Conservation (phyloP, 2,888 invertebrate genomes). For the Apotomis turbidana region DNA sequence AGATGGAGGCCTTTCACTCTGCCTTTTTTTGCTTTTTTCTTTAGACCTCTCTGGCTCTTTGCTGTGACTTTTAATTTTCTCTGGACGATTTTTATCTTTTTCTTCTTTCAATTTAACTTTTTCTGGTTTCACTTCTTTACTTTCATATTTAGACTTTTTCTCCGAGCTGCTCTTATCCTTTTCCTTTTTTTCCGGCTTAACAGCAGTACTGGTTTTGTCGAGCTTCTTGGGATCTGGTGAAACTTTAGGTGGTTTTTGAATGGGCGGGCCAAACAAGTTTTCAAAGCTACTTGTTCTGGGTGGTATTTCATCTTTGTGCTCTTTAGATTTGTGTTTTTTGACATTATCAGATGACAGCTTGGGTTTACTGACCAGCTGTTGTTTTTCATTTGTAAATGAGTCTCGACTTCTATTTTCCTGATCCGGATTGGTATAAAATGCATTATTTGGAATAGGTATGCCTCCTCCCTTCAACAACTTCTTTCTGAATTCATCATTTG, state of each 20-base stretch:
- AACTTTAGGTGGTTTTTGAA: slow-evolving; percentile 89
- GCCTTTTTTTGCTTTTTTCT: slow-evolving; percentile 81
- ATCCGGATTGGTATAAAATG: slow-evolving; percentile 77
- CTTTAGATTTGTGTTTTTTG: slow-evolving; percentile 85
- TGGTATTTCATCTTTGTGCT: slow-evolving; percentile 81
- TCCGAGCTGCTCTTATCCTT: slow-evolving; percentile 79
- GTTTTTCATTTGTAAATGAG: slow-evolving; percentile 82
- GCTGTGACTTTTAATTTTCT: slow-evolving; percentile 79
- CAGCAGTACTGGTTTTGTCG: slow-evolving; percentile 61
- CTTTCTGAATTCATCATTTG: slow-evolving; percentile 94
- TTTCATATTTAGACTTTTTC: slow-evolving; percentile 79
- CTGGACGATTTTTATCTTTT: slow-evolving; percentile 76
- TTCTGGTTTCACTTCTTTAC: slow-evolving; percentile 74
- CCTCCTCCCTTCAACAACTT: slow-evolving; percentile 95
- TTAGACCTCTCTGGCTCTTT: slow-evolving; percentile 84
- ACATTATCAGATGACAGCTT: slow-evolving; percentile 85
- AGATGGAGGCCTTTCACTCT: slow-evolving; percentile 71
- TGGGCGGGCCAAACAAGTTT: slow-evolving; percentile 92
- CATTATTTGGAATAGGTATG: slow-evolving; percentile 75
- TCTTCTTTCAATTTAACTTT: slow-evolving; percentile 79
- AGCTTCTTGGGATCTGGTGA: slow-evolving; percentile 87
- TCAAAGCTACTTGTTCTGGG: slow-evolving; percentile 87
- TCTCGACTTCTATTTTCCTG: slow-evolving; percentile 84
- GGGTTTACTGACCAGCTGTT: slow-evolving; percentile 88
- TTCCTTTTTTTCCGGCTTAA: slow-evolving; percentile 82